Conservation (phyloP, 2,888 invertebrate species). For the Pocota personata region DNA sequence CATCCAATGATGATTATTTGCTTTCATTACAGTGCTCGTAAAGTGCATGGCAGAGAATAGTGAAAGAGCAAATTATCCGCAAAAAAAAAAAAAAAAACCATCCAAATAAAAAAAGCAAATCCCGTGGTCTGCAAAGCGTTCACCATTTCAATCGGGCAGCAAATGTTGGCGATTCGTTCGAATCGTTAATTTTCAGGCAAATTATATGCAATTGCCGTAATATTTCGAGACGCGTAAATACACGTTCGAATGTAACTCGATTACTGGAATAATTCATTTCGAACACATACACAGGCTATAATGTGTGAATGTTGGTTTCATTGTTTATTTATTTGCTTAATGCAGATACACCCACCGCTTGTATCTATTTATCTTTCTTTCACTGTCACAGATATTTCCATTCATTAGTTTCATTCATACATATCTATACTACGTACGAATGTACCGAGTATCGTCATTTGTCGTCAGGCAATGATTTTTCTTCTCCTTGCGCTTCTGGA, state of each 20-base stretch:
- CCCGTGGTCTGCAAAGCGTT: slow-evolving; percentile 18
- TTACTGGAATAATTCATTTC: slow-evolving; percentile 32
- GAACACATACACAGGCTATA: not conserved
- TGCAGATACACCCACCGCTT: not conserved
- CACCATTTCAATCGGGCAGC: slow-evolving; percentile 47
- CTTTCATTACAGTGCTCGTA: slow-evolving; percentile 57
- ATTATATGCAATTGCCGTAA: slow-evolving; percentile 64
- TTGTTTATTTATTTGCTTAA: slow-evolving; percentile 14
- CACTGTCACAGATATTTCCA: slow-evolving; percentile 48
- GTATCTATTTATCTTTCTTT: slow-evolving; percentile 53
- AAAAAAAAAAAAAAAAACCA: not conserved
- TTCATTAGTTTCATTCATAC: slow-evolving; percentile 66
- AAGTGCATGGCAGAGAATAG: slow-evolving; percentile 50
- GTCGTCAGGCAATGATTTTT: not conserved
- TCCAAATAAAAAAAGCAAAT: not conserved
- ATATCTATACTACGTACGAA: not conserved
- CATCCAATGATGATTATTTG: slow-evolving; percentile 35
- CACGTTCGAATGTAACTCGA: slow-evolving; percentile 51
- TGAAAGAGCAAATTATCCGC: slow-evolving; percentile 62
- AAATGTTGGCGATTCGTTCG: slow-evolving; percentile 37
- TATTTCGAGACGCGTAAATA: slow-evolving; percentile 45
- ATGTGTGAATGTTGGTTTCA: not conserved
- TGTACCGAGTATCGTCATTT: not conserved
- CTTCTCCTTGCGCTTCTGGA: not conserved
- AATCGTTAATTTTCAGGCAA: slow-evolving; percentile 57